Evolutionary conservation across 30 jellyfish, hydroid and myxozoan species (phyloP).

Genomic region (Chrysaora quinquecirrha): DNA sequence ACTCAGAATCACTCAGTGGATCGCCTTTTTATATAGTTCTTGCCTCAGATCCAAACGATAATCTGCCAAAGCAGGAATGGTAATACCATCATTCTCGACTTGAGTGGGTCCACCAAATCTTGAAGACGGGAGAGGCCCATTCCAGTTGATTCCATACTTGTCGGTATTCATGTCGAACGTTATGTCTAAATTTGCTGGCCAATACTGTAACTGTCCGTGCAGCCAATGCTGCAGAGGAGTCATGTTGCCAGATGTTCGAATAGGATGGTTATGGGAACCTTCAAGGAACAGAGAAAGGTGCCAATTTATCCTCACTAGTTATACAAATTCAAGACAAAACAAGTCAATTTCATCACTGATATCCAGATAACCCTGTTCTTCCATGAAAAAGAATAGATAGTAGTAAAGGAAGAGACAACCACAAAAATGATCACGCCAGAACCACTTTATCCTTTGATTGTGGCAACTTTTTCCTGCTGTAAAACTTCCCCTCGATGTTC

Average conservation of each 20-base stretch:
- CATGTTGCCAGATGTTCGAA: constrained; percentile 17
- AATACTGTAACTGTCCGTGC: constrained; percentile 10
- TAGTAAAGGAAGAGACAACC: constrained; percentile 14
- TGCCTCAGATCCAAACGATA: too few relatives aligned
- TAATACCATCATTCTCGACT: too few relatives aligned
- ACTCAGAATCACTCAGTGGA: too few relatives aligned
- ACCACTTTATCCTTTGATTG: constrained; percentile 48
- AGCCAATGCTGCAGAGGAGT: constrained; percentile 47
- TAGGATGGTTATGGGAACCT: constrained; percentile 41
- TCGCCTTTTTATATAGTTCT: too few relatives aligned
- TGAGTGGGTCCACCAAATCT: background rate
- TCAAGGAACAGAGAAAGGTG: constrained; percentile 15
- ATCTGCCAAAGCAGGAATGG: too few relatives aligned
- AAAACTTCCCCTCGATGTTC: constrained; percentile 56
- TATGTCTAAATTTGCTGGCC: background rate
- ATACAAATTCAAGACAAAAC: constrained; percentile 15
- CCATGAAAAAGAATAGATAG: constrained; percentile 19
- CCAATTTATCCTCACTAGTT: constrained; percentile 12
- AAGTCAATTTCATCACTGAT: constrained; percentile 9
- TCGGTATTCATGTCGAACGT: background rate
- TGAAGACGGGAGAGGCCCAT: constrained; percentile 25
- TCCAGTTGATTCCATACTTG: constrained; percentile 40
- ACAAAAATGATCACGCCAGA: constrained; percentile 34
- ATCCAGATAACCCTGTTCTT: constrained; percentile 4
- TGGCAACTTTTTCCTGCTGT: constrained; percentile 60